Conservation (phyloP, 1,140 invertebrate genomes). For the Drosophila parvula region DNA sequence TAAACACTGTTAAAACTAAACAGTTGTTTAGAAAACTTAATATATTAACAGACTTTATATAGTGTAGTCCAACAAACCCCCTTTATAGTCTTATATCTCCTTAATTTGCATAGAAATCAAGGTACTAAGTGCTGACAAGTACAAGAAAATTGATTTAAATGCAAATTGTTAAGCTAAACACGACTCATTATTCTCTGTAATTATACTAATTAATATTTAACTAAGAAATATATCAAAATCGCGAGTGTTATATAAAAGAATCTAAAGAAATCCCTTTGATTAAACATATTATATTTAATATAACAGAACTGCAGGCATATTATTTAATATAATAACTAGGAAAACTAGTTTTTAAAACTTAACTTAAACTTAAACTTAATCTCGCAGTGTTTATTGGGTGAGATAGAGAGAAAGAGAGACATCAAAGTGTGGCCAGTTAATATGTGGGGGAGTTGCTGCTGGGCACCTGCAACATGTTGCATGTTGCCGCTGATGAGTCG, state of each 20-base stretch:
- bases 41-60: too few species aligned
- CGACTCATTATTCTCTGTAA: background rate
- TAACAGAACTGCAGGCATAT: background rate
- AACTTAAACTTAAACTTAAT: too few species aligned
- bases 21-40: too few species aligned
- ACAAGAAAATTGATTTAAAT: background rate
- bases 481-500: constrained; percentile 36
- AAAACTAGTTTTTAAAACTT: background rate
- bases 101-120: background rate
- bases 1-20: too few species aligned
- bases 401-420: constrained; percentile 18
- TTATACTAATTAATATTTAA: background rate
- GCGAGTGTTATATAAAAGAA: background rate
- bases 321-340: background rate
- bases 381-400: constrained; percentile 13
- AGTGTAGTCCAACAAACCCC: background rate
- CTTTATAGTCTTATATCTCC: background rate
- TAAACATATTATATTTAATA: background rate
- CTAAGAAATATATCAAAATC: background rate
- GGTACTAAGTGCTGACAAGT: background rate
- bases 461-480: constrained; percentile 50
- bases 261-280: background rate
- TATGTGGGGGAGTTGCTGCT: constrained; percentile 39
- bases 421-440: constrained; percentile 48
- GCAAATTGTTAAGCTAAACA: background rate